phyloP scores from a whole-genome alignment of 2,888 invertebrate species.

The Metacarcinus magister region DNA sequence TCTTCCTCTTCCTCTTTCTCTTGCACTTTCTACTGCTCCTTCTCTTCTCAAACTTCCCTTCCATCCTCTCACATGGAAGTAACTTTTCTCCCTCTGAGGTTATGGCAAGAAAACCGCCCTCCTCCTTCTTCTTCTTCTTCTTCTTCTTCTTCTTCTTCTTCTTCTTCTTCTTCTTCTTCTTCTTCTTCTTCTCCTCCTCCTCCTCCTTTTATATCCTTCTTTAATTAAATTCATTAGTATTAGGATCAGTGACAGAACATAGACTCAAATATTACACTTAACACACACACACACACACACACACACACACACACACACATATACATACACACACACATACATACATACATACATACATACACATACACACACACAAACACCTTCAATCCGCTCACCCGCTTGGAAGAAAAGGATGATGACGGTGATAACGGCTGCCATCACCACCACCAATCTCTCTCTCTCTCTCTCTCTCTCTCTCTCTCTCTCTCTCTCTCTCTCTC shows the following conservation, averaged over 20 bases:
- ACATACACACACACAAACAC: background rate
- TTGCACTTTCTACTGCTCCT: too few species aligned
- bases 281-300: background rate
- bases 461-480: slow-evolving; percentile 15
- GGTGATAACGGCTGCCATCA: background rate
- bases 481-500: slow-evolving; percentile 35
- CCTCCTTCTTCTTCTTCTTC: too few species aligned
- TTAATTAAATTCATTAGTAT: background rate
- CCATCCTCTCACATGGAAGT: too few species aligned
- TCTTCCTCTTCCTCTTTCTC: background rate
- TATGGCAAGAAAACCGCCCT: too few species aligned
- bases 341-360: background rate
- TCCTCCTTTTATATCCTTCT: background rate
- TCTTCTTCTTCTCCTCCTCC: too few species aligned
- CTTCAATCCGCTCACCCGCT: background rate
- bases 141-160: too few species aligned
- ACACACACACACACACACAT: background rate
- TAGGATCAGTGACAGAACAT: background rate
- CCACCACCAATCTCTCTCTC: background rate
- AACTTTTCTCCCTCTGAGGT: too few species aligned
- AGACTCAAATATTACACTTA: background rate
- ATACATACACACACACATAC: background rate
- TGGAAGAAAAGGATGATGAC: background rate
- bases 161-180: too few species aligned
- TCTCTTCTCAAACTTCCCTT: too few species aligned